Percentiles rank a stretch among this genome's conserved stretches.
Evolutionary conservation across 2,888 invertebrate genomes (phyloP).

Genomic region (Drosophila meridiana): DNA sequence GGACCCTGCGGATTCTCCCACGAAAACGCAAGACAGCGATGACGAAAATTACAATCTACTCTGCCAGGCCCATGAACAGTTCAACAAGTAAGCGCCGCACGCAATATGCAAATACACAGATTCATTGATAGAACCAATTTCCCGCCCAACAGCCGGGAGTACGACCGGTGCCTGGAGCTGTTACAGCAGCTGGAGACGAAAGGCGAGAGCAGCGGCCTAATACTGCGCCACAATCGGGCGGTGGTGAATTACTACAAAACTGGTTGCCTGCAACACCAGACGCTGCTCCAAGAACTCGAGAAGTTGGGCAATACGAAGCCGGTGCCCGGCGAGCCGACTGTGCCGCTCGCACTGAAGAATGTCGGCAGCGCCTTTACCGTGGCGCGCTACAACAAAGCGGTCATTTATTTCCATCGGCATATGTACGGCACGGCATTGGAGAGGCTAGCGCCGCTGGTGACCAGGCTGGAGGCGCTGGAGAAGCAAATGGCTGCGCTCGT

Average conservation of each 20-base stretch:
- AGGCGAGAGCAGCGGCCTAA: constrained; percentile 71
- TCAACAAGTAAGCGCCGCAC: constrained; percentile 75
- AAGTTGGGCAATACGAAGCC: constrained; percentile 77
- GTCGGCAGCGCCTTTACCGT: constrained; percentile 64
- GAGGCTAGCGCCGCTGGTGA: constrained; percentile 74
- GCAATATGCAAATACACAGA: background rate
- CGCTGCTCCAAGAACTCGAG: constrained; percentile 89
- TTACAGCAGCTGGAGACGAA: constrained; percentile 78
- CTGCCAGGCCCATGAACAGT: constrained; percentile 82
- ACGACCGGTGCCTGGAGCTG: constrained; percentile 80
- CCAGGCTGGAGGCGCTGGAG: constrained; percentile 79
- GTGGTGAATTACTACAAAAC: constrained; percentile 92
- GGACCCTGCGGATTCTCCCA: constrained; percentile 76
- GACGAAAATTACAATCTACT: constrained; percentile 82
- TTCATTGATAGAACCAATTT: background rate
- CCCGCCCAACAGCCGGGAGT: constrained; percentile 66
- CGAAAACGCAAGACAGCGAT: constrained; percentile 72
- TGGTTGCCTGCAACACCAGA: constrained; percentile 90
- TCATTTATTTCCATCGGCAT: constrained; percentile 83
- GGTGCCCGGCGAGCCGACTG: constrained; percentile 3
- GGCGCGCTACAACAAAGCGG: constrained; percentile 82
- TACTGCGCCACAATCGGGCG: constrained; percentile 90
- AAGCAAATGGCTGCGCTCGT: constrained; percentile 77
- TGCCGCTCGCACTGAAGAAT: constrained; percentile 58
- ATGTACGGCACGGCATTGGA: constrained; percentile 83